These are phyloP conservation scores for Sus cebifrons DNA, from an alignment of 2,797 vertebrate genomes.

Conservation along the genomic window DNA sequence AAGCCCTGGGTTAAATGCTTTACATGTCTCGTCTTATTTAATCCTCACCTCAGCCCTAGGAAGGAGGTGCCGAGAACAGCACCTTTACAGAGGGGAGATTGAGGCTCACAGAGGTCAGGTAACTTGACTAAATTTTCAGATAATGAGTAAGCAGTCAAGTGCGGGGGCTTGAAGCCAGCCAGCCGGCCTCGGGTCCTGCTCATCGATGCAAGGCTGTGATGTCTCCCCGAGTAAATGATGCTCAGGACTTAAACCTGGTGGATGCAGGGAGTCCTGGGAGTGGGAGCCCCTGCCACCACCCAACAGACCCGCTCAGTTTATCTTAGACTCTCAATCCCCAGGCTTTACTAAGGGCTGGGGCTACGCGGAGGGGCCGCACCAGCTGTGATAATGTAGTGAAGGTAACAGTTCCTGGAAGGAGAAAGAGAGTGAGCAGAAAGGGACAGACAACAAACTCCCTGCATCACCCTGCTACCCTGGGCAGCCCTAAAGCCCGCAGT, in stretches of 20 bases:
- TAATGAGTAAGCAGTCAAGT: not conserved
- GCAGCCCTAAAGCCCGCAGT: not conserved
- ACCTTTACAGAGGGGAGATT: not conserved
- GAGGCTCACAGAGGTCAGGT: not conserved
- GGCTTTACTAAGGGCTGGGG: not conserved
- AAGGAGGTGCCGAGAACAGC: not conserved
- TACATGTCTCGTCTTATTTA: not conserved
- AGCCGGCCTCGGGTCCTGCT: not conserved
- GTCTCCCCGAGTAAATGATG: not conserved
- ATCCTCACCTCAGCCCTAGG: not conserved
- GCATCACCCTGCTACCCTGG: not conserved
- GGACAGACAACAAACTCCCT: not conserved
- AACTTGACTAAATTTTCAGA: not conserved
- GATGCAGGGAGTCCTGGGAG: not conserved
- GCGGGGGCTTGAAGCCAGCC: not conserved
- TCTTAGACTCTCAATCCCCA: slow-evolving; percentile 2
- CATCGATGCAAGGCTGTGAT: not conserved
- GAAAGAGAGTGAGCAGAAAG: not conserved
- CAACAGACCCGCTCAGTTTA: not conserved
- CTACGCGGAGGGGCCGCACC: not conserved
- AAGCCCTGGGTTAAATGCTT: not conserved
- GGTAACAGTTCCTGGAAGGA: slow-evolving; percentile 80
- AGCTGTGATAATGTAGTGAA: not conserved
- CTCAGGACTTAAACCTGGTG: not conserved
- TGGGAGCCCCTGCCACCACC: not conserved